Conservation (phyloP, 2,888 invertebrate species). For the Agrochola litura region DNA sequence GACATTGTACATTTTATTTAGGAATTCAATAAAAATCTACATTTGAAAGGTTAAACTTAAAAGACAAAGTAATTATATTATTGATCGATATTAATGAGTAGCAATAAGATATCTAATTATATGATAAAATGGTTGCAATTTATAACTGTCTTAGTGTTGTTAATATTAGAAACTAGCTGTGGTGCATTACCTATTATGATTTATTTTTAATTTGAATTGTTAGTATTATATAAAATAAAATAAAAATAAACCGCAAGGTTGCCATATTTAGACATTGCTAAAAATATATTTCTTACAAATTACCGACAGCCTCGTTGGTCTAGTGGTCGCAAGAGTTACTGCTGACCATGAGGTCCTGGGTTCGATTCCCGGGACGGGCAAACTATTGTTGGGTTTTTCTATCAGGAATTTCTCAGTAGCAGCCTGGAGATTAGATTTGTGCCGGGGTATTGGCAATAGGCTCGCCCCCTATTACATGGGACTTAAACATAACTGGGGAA, state of each 20-base stretch:
- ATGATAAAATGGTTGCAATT: conserved; percentile 40
- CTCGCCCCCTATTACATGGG: no score
- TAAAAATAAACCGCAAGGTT: conserved; percentile 15
- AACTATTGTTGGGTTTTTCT: no score
- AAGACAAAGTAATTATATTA: conserved; percentile 26
- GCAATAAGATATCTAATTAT: conserved; percentile 23
- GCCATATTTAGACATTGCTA: no score
- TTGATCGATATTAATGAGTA: conserved; percentile 34
- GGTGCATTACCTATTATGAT: no score
- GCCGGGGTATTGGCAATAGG: no score
- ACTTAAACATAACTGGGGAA: no score
- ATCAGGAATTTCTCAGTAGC: no score
- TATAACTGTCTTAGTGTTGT: conserved; percentile 34
- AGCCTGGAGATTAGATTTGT: no score
- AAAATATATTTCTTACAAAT: neutral
- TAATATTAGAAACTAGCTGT: conserved; percentile 12
- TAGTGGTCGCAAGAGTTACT: neutral
- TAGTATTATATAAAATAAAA: neutral
- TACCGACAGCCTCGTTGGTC: neutral
- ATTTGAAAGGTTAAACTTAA: neutral
- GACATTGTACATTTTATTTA: neutral
- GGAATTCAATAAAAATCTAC: neutral
- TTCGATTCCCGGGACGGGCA: no score
- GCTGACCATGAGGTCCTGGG: no score
- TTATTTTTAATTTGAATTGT: no score